A percentile compares a stretch with the other conserved stretches of the same genome.
These are phyloP conservation scores for Apamea monoglypha DNA, from an alignment of 2,888 invertebrate species.

Conservation along the genomic window DNA sequence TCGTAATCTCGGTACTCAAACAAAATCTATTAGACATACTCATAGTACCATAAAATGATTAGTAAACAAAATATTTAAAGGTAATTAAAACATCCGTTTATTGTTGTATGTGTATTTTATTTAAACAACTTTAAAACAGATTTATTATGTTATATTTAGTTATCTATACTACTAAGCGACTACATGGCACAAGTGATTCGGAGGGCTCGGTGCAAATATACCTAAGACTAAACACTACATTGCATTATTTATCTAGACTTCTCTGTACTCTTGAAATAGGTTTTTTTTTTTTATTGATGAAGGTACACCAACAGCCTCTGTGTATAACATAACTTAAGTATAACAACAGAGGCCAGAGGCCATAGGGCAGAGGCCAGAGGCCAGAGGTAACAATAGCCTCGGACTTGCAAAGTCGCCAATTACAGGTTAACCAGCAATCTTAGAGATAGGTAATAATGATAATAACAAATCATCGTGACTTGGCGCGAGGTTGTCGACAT, in stretches of 20 bases:
- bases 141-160: constrained; percentile 67
- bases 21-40: background rate
- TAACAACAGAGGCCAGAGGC: too few relatives aligned
- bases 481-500: too few relatives aligned
- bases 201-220: constrained; percentile 77
- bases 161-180: constrained; percentile 70
- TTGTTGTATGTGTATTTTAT: constrained; percentile 56
- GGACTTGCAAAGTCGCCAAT: too few relatives aligned
- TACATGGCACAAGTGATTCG: constrained; percentile 76
- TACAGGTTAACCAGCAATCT: too few relatives aligned
- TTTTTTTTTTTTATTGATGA: too few relatives aligned
- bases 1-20: background rate
- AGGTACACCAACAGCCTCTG: too few relatives aligned
- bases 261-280: constrained; percentile 3
- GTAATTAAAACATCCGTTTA: constrained; percentile 32
- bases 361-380: too few relatives aligned
- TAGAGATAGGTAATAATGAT: too few relatives aligned
- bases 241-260: constrained; percentile 12
- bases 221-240: constrained; percentile 44
- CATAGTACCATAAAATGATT: background rate
- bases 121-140: constrained; percentile 59
- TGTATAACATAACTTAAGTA: too few relatives aligned
- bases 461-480: too few relatives aligned
- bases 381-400: too few relatives aligned
- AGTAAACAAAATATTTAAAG: background rate